Percentiles rank a stretch among this genome's conserved stretches.
phyloP scores from a whole-genome alignment of 2,113 vertebrate species.

The Lasiurus cinereus region DNA sequence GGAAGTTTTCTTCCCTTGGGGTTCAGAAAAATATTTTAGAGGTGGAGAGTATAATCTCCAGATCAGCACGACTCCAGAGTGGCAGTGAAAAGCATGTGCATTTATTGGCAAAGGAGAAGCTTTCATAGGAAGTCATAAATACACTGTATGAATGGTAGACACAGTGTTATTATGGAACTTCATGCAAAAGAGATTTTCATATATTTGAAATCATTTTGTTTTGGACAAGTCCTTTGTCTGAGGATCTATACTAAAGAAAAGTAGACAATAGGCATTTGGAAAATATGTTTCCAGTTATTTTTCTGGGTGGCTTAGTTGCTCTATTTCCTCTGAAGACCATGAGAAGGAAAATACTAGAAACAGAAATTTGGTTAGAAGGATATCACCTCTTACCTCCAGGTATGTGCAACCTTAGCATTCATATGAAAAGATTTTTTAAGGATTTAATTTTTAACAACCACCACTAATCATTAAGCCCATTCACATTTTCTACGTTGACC shows the following conservation, averaged over 20 bases:
- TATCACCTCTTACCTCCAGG: neutral
- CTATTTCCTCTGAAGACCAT: neutral
- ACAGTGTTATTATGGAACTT: constrained; percentile 30
- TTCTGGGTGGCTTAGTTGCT: neutral
- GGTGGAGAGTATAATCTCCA: neutral
- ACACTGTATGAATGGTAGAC: neutral
- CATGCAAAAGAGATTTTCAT: neutral
- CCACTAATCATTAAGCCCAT: constrained; percentile 58
- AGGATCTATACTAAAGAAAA: constrained; percentile 16
- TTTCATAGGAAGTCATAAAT: neutral
- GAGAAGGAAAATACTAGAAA: constrained; percentile 27
- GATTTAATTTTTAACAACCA: constrained; percentile 52
- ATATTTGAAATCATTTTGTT: constrained; percentile 25
- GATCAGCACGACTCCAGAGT: neutral
- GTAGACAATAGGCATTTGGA: neutral
- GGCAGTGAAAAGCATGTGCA: neutral
- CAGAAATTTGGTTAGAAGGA: neutral
- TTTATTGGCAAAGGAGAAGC: neutral
- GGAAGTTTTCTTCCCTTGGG: neutral
- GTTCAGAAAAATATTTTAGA: constrained; percentile 12
- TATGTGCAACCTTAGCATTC: neutral
- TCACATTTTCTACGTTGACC: constrained; percentile 29
- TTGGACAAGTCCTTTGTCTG: constrained; percentile 16
- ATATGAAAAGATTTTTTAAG: neutral
- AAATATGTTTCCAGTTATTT: neutral